Evolutionary conservation across 2,888 invertebrate genomes (phyloP).

Genomic region (Clistopyga incitator): DNA sequence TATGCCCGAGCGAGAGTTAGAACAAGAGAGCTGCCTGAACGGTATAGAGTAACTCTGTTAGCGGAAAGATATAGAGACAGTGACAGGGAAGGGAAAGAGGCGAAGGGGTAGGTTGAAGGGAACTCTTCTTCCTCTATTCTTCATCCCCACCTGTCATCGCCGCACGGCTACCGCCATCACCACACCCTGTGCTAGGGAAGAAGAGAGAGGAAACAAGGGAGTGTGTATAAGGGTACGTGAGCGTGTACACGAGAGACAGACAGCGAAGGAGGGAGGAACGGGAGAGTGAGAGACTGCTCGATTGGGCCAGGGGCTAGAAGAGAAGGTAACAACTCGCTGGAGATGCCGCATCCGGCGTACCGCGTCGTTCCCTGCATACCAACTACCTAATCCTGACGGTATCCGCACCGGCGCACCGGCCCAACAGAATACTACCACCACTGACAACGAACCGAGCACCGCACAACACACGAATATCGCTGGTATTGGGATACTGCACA

Average conservation of each 20-base stretch:
- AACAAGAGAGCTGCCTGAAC: slow-evolving; percentile 33
- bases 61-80: slow-evolving; percentile 53
- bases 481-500: slow-evolving; percentile 29
- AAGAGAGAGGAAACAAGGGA: slow-evolving; percentile 57
- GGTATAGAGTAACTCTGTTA: slow-evolving; percentile 30
- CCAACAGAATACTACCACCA: slow-evolving; percentile 55
- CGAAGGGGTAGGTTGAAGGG: slow-evolving; percentile 32
- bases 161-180: slow-evolving; percentile 65
- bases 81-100: slow-evolving; percentile 48
- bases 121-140: slow-evolving; percentile 54
- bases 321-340: slow-evolving; percentile 80
- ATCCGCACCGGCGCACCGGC: slow-evolving; percentile 73
- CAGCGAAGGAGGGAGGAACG: slow-evolving; percentile 48
- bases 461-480: slow-evolving; percentile 32
- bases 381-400: slow-evolving; percentile 79
- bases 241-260: slow-evolving; percentile 23
- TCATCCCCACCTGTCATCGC: slow-evolving; percentile 65
- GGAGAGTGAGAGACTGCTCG: slow-evolving; percentile 50
- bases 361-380: slow-evolving; percentile 80
- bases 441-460: slow-evolving; percentile 39
- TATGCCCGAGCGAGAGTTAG: slow-evolving; percentile 27
- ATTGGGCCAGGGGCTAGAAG: slow-evolving; percentile 65
- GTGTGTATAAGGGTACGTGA: slow-evolving; percentile 23
- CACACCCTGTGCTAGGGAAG: slow-evolving; percentile 51
- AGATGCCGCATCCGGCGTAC: slow-evolving; percentile 82